Evolutionary conservation across 2,113 vertebrate species (phyloP), one percentile per base, ranked within the genome.

Genomic region (Brienomyrus brachyistius): DNA sequence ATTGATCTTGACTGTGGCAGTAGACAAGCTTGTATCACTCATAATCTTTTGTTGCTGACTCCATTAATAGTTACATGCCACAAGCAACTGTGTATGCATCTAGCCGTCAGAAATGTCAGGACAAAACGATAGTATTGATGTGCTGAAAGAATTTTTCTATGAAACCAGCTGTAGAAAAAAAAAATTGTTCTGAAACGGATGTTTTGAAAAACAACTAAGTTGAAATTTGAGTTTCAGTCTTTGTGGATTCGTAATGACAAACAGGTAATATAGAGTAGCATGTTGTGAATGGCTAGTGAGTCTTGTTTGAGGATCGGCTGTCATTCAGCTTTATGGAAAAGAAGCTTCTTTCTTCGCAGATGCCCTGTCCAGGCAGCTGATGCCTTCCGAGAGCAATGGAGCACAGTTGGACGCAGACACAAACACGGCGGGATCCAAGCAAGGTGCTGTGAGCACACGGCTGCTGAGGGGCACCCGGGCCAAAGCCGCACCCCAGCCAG

Each of bases 351-450:
- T 27, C 86, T 90, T 66, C 6, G 90, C 92, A 96, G 95, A 95
- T 93, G 91, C 93, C 88, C 91, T 91, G 90, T 93, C 93, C 52
- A 59, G 85, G 66, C 92, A 91, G 88, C 91, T 91, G 90, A 94
- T 92, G 91, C 89, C 66, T 86, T 4, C 92, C 47, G 94, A 95
- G 91, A 93, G 92, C 91, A 50, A 92, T 82, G 59, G 70, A 87
- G 94, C 91, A 1, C 86, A 89, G 21, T 89, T 91, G 92, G 91
- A 94, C 88, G 92, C 90, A 50, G 93, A 92, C 43, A 87, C 90
- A 62, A 92, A 91, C 90, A 90, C 92, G 86, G 92, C 93, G 90
- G 31, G 88, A 91, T 59, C 91, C 87, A 92, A 90, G 89, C 90
- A 89, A 45, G 84, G 62, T 47, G 89, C 87, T n/a, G 80, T 35